Evolutionary conservation across 2,888 invertebrate species (phyloP).

Genomic region (Zygogramma bicolorata): DNA sequence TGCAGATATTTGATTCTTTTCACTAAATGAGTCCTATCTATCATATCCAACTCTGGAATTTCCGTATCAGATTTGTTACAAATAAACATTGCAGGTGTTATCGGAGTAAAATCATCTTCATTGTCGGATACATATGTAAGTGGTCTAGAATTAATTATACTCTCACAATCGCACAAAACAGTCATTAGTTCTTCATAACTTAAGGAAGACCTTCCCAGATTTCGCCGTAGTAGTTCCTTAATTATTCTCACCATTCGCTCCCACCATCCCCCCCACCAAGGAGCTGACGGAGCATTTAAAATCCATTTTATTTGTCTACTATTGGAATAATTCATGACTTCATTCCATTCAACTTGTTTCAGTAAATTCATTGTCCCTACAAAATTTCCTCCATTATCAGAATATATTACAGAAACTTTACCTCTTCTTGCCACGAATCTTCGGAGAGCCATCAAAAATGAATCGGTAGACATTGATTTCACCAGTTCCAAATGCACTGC

Average conservation of each 20-base stretch:
- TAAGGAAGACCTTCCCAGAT: slow-evolving; percentile 55
- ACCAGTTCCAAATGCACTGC: slow-evolving; percentile 61
- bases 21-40: too few relatives aligned
- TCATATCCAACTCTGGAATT: too few relatives aligned
- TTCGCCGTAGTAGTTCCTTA: slow-evolving; percentile 58
- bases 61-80: too few relatives aligned
- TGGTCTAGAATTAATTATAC: too few relatives aligned
- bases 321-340: not conserved
- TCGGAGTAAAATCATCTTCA: too few relatives aligned
- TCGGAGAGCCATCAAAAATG: not conserved
- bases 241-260: slow-evolving; percentile 39
- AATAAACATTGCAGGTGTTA: too few relatives aligned
- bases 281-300: slow-evolving; percentile 60
- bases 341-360: not conserved
- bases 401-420: not conserved
- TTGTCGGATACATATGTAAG: too few relatives aligned
- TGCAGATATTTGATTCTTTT: too few relatives aligned
- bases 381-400: slow-evolving; percentile 56
- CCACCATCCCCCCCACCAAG: slow-evolving; percentile 62
- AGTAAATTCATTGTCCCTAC: not conserved
- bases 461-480: slow-evolving; percentile 49
- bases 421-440: slow-evolving; percentile 42
- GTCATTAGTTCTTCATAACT: slow-evolving; percentile 14
- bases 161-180: too few relatives aligned
- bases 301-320: slow-evolving; percentile 45